phyloP scores from a whole-genome alignment of 2,797 vertebrate genomes.

The Sebastiscus tertius region DNA sequence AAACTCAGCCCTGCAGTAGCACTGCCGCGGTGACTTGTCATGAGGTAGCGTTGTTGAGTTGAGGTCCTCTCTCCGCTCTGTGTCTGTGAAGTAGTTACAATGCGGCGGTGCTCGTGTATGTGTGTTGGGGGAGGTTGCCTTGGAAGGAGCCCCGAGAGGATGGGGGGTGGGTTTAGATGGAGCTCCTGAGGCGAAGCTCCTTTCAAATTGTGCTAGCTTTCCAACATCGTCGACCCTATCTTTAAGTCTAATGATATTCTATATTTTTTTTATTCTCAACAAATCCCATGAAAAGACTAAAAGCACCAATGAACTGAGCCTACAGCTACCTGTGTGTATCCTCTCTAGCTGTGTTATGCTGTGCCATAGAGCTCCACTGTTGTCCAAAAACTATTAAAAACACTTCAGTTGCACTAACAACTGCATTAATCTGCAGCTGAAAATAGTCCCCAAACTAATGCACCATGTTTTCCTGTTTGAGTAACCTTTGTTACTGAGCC shows the following conservation, averaged over 20 bases:
- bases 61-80: no score
- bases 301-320: neutral
- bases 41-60: no score
- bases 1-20: no score
- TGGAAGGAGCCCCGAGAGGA: no score
- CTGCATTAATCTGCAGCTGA: neutral
- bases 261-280: neutral
- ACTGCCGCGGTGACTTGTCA: no score
- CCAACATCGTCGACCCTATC: no score
- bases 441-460: neutral
- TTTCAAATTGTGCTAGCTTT: no score
- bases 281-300: neutral
- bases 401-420: neutral
- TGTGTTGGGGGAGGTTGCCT: no score
- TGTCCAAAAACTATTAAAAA: neutral
- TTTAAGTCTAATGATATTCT: neutral
- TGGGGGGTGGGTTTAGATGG: no score
- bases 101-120: no score
- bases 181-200: no score
- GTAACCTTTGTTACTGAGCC: neutral
- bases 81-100: no score
- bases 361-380: neutral
- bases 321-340: neutral
- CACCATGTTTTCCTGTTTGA: neutral
- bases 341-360: neutral